These are phyloP conservation scores for Pluvialis apricaria DNA, from an alignment of 2,113 vertebrate genomes.

Conservation along the genomic window DNA sequence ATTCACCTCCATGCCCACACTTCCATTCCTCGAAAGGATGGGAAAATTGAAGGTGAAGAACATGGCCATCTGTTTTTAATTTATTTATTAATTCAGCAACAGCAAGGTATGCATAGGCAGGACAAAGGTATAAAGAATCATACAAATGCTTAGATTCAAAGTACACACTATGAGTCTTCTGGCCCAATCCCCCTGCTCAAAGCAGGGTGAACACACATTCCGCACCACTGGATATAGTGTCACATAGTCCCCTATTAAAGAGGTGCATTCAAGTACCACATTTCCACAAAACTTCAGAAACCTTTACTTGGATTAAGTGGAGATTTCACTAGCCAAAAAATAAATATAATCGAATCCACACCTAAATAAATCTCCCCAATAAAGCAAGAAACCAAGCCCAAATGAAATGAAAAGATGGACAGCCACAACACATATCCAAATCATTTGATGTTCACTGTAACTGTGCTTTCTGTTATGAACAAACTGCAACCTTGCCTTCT, in stretches of 20 bases:
- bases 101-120: not conserved
- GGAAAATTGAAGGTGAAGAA: not conserved
- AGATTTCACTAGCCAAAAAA: not conserved
- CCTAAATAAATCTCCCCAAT: not conserved
- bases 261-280: not conserved
- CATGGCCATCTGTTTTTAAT: not conserved
- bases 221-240: fast-evolving
- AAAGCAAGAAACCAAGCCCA: not conserved
- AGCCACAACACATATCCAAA: not conserved
- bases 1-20: not conserved
- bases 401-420: not conserved
- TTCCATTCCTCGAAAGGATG: not conserved
- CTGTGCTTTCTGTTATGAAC: not conserved
- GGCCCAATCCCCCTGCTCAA: not conserved
- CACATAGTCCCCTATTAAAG: not conserved
- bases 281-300: not conserved
- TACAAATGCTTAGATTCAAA: not conserved
- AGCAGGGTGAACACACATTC: not conserved
- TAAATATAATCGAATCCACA: not conserved
- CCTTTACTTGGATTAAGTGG: not conserved
- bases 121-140: not conserved
- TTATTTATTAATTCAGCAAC: not conserved
- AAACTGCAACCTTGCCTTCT: not conserved
- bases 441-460: not conserved
- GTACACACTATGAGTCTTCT: not conserved